phyloP scores from a whole-genome alignment of 53 echinoderm and acorn worm species.

The Patiria pectinifera region DNA sequence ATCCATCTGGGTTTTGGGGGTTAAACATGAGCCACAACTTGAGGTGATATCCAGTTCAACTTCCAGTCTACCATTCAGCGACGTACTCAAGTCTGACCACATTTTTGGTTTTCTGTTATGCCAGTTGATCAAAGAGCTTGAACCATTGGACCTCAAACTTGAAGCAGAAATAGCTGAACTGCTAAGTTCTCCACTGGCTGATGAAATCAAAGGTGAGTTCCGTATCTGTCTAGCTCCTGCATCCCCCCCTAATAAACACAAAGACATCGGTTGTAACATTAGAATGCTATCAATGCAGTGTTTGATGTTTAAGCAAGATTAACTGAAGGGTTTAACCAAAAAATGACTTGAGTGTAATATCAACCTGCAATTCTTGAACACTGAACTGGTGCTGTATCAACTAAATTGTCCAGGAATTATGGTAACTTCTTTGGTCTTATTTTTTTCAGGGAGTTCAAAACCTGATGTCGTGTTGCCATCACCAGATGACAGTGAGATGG shows the following conservation, averaged over 20 bases:
- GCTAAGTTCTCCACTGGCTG: conserved; percentile 4
- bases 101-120: neutral
- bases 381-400: no score
- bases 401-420: neutral
- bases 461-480: neutral
- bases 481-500: neutral
- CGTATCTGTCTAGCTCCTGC: neutral
- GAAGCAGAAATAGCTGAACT: conserved; percentile 67
- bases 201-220: neutral
- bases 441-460: conserved; percentile 18
- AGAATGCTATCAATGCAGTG: no score
- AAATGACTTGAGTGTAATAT: no score
- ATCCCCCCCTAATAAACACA: neutral
- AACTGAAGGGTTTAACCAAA: no score
- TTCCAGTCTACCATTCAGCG: no score
- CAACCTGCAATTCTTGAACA: no score
- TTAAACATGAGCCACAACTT: no score
- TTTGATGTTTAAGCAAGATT: no score
- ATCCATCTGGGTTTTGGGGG: no score
- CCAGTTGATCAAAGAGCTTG: conserved; percentile 80
- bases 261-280: no score
- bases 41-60: no score
- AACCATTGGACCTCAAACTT: conserved; percentile 77
- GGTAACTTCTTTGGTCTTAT: neutral
- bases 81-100: neutral